Base-by-base conservation (phyloP, 2,888 invertebrate genomes). In the Himalopsyche anomala region DNA sequence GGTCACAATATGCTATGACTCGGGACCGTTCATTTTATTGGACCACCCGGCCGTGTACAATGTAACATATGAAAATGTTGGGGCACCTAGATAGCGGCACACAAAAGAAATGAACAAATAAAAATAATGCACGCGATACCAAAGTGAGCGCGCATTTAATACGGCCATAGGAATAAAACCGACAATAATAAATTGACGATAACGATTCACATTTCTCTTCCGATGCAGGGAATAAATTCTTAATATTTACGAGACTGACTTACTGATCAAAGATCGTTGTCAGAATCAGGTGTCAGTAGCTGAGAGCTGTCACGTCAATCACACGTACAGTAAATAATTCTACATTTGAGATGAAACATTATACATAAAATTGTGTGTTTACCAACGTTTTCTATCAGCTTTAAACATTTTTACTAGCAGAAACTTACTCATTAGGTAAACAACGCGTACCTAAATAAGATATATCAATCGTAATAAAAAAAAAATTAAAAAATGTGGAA, bases 1-100 rank as follows among this genome's bases (percentile, higher is more conserved):
- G 83, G 42, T 83, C 83, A 83, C 83, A 83, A 82, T 82, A 55
- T 55, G 82, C 55, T 36, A 36, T 82, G 82, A 55, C 28, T 40
- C 56, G 56, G 54, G 54, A 11, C n/a, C 82, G 51, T 55, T 55
- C 55, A 55, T 82, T 82, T 55, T 82, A 82, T 82, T 81, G 81
- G 81, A 81, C 81, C 45, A 81, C 81, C 45, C 81, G 40, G 40
- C 45, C 81, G 74, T 38, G 36, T 74, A 74, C 74, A 74, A 36
- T 74, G 74, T 38, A 38, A 74, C 74, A 74, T 74, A 74, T 74
- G 74, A 74, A 74, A 74, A 74, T 74, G 74, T 74, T 74, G 38
- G 36, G 38, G 74, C 74, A 36, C 74, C 74, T 74, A 74, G 74
- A 74, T 74, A 74, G 12, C 38, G 74, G 38, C 36, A 36, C 38